Base-by-base conservation (phyloP, 1,140 invertebrate genomes). In the Fopius arisanus region DNA sequence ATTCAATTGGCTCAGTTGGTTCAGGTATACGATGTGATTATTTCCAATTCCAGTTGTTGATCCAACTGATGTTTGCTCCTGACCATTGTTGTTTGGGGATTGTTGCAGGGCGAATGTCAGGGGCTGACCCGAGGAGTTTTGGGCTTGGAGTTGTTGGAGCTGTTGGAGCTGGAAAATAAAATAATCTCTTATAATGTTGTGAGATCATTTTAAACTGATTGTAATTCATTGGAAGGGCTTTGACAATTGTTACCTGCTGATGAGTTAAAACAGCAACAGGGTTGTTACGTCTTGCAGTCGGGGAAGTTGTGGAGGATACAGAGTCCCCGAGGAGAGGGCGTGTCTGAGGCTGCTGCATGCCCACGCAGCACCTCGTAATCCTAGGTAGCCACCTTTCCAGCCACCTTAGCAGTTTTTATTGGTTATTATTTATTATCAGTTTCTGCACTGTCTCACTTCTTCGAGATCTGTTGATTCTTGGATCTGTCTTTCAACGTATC, bases 291-390 rank as follows among this genome's bases (percentile, higher is more conserved):
- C 85, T 84, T 79, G 84, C 81, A 81, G 80, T 86, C 81, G 86
- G 86, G 86, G 87, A 86, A 85, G 87, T 87, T 87, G 87, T 87
- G 86, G 87, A 88, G 86, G 87, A 88, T 87, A 87, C 86, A 82
- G 87, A 88, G 84, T 88, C 87, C 87, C 87, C 87, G 82, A 89
- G 86, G 82, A 90, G 88, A 87, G 89, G 89, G 88, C 88, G 88
- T 86, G 88, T 87, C 88, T 89, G 88, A 88, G 88, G 88, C 87
- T 89, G 87, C 88, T 90, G 89, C 87, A 90, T 90, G 87, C 89
- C 89, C 89, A 90, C 87, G 88, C 89, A 89, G 88, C 89, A 86
- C 87, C 88, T 87, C 87, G 83, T 83, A 85, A 87, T 86, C 85
- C 83, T 80, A 86, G 86, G 87, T 80, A 89, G 83, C 86, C 83